Conservation (phyloP, 1,140 invertebrate genomes). For the Bombus confusus region DNA sequence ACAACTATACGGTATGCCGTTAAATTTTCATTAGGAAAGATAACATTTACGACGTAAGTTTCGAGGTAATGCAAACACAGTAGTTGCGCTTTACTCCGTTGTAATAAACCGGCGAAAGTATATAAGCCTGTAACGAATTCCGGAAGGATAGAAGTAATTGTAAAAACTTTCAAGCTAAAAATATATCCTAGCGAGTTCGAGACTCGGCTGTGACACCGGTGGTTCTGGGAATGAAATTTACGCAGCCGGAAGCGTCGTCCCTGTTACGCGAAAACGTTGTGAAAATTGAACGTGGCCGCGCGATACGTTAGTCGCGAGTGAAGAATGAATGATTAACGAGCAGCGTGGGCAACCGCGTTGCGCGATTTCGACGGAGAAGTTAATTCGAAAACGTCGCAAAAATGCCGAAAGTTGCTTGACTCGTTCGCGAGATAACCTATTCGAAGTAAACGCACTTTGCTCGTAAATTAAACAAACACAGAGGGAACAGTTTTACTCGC, state of each 20-base stretch:
- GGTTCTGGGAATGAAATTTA: neutral
- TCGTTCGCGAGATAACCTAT: neutral
- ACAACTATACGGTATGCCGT: neutral
- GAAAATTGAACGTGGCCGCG: neutral
- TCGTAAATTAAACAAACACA: neutral
- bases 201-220: neutral
- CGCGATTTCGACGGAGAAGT: neutral
- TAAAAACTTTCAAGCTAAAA: neutral
- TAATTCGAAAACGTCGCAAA: neutral
- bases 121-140: neutral
- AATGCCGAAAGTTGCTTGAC: neutral
- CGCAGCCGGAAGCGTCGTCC: neutral
- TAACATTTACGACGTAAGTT: neutral
- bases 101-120: neutral
- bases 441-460: neutral
- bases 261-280: neutral
- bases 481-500: neutral
- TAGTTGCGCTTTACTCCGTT: neutral
- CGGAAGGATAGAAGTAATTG: neutral
- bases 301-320: neutral
- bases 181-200: neutral
- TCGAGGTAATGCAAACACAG: neutral
- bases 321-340: neutral
- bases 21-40: neutral
- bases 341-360: no score